Evolutionary conservation across 2,888 invertebrate genomes (phyloP).

Genomic region (Ophion ellenae): DNA sequence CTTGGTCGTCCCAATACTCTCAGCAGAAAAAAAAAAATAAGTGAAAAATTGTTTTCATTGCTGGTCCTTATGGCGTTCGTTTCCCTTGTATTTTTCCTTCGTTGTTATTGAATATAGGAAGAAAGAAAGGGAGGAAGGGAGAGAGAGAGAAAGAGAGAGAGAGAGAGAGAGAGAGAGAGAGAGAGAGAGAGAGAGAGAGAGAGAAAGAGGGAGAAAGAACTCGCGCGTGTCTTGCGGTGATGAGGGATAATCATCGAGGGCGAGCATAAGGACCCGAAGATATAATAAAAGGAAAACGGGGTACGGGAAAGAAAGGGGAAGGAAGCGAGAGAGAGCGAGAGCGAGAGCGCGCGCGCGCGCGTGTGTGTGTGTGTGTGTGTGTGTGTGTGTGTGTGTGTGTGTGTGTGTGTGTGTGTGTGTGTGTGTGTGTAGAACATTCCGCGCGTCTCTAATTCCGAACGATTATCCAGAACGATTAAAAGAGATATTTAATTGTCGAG

Average conservation of each 20-base stretch:
- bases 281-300: constrained; percentile 22
- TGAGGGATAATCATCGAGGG: constrained; percentile 71
- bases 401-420: background rate
- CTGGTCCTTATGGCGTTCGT: constrained; percentile 67
- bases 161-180: background rate
- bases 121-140: no score
- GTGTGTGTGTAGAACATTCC: background rate
- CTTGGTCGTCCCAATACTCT: no score
- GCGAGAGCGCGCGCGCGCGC: no score
- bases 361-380: background rate
- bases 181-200: background rate
- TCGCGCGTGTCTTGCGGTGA: constrained; percentile 55
- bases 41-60: background rate
- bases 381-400: background rate
- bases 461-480: constrained; percentile 81
- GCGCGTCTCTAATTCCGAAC: constrained; percentile 79
- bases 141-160: background rate
- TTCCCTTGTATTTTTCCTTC: constrained; percentile 15
- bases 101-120: background rate
- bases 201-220: background rate
- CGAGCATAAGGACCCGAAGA: constrained; percentile 28
- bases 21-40: background rate
- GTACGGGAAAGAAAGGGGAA: constrained; percentile 23
- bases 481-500: constrained; percentile 80
- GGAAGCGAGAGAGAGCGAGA: background rate